phyloP scores from a whole-genome alignment of 2,113 vertebrate genomes.

The Corapipo altera region DNA sequence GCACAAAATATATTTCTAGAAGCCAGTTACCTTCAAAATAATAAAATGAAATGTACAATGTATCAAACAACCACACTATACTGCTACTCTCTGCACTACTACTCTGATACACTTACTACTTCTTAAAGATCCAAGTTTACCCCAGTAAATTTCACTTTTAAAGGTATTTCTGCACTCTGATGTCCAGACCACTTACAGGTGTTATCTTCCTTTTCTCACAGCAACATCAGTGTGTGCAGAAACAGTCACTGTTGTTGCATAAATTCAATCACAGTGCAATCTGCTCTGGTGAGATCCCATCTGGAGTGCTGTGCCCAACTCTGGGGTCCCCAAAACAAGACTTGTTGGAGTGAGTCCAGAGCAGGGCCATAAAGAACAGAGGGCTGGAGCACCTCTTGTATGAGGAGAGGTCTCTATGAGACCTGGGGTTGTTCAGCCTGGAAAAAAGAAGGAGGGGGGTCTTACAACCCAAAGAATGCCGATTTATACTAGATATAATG shows the following conservation, averaged over 20 bases:
- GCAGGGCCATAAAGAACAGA: neutral
- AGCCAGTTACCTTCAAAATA: neutral
- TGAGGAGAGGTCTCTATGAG: neutral
- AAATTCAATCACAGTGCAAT: neutral
- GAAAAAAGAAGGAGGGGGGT: neutral
- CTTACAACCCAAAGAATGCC: neutral
- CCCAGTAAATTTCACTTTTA: neutral
- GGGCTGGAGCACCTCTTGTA: neutral
- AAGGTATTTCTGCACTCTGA: neutral
- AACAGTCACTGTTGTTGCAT: rapidly evolving
- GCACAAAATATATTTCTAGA: neutral
- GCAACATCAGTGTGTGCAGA: neutral
- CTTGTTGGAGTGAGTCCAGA: neutral
- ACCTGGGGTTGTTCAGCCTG: neutral
- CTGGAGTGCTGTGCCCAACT: no score
- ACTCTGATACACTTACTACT: neutral
- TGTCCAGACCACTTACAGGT: neutral
- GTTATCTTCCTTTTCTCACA: neutral
- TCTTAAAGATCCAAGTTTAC: neutral
- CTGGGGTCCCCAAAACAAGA: neutral
- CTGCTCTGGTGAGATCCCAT: neutral
- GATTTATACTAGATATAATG: neutral
- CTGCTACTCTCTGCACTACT: no score
- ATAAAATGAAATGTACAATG: neutral
- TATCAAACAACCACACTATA: neutral